Conservation (phyloP, 2,888 invertebrate genomes). For the Galeruca laticollis region DNA sequence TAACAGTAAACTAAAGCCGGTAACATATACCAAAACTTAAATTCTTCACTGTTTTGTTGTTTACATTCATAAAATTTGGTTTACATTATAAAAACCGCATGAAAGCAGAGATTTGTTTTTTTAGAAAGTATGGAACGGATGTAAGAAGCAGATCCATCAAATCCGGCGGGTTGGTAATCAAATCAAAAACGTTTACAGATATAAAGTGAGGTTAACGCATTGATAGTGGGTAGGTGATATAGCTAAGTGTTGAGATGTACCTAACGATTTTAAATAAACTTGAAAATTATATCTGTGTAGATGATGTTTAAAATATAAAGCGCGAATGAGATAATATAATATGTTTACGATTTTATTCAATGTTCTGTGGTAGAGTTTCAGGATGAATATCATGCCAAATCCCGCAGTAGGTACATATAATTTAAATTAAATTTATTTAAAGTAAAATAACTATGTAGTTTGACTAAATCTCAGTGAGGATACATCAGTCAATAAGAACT, state of each 20-base stretch:
- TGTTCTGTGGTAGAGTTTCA: too few species aligned
- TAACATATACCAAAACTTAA: conserved; percentile 30
- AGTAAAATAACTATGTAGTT: too few species aligned
- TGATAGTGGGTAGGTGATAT: conserved; percentile 22
- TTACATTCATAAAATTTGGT: conserved; percentile 38
- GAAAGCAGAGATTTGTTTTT: conserved; percentile 41
- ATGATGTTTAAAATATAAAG: not conserved
- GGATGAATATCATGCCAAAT: too few species aligned
- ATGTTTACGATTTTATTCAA: too few species aligned
- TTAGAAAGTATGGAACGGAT: conserved; percentile 28
- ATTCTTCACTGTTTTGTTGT: conserved; percentile 30
- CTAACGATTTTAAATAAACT: conserved; percentile 24
- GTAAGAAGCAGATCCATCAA: conserved; percentile 33
- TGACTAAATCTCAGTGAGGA: too few species aligned
- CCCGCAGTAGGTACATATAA: too few species aligned
- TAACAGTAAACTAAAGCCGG: conserved; percentile 5
- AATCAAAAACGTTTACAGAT: conserved; percentile 28
- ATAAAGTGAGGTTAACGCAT: conserved; percentile 29
- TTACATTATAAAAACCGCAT: conserved; percentile 40
- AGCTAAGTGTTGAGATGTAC: conserved; percentile 30
- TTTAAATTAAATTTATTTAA: too few species aligned
- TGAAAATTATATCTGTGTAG: too few species aligned
- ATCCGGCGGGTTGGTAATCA: conserved; percentile 17
- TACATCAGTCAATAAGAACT: too few species aligned
- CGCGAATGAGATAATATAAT: not conserved